Conservation (phyloP, 37 sponge, comb jelly and placozoan species). For the Crambe crambe region DNA sequence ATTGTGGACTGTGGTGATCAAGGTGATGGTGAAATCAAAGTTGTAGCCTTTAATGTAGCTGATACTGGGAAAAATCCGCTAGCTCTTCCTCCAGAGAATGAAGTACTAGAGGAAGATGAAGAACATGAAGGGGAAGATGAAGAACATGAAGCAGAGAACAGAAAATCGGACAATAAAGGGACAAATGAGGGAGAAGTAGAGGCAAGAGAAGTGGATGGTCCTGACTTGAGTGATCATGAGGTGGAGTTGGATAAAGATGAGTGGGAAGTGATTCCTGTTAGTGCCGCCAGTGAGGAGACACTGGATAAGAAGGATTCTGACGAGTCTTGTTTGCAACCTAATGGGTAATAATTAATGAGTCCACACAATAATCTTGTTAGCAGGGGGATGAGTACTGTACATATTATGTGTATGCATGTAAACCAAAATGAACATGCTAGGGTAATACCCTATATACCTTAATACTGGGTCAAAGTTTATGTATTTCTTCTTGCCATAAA, state of each 20-base stretch:
- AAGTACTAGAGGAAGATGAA: background rate
- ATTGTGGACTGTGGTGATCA: background rate
- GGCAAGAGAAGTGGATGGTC: background rate
- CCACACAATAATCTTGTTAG: no score
- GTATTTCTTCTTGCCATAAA: no score
- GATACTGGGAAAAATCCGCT: background rate
- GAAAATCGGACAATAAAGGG: background rate
- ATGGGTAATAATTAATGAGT: background rate
- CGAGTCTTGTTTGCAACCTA: background rate
- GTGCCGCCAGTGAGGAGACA: background rate
- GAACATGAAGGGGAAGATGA: background rate
- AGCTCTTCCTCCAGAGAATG: background rate
- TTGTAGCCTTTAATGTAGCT: background rate
- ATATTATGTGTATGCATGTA: no score
- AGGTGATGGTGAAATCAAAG: background rate
- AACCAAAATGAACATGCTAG: no score
- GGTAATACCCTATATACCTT: no score
- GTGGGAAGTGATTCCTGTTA: conserved; percentile 7
- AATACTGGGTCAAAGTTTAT: no score
- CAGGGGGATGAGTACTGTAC: no score
- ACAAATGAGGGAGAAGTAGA: background rate
- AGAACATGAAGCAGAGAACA: background rate
- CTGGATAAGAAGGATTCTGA: background rate
- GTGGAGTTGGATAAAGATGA: background rate
- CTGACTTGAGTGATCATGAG: background rate